phyloP scores from a whole-genome alignment of 92 coral and sea anemone species.

The Plumapathes pennacea region DNA sequence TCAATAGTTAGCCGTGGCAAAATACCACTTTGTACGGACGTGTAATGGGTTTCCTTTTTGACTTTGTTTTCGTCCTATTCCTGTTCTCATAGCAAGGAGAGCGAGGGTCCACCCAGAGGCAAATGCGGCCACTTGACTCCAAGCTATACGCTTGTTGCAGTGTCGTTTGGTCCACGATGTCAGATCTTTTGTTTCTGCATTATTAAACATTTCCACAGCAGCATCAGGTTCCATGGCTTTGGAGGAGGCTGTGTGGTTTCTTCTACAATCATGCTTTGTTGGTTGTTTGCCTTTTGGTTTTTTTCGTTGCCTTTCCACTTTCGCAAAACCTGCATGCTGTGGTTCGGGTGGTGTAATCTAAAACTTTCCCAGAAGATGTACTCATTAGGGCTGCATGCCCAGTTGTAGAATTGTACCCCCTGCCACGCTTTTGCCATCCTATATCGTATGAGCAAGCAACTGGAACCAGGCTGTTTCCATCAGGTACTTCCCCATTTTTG shows the following conservation, averaged over 20 bases:
- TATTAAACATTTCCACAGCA: slow-evolving; percentile 44
- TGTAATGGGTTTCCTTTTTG: too few species aligned
- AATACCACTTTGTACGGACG: too few species aligned
- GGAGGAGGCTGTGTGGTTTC: slow-evolving; percentile 52
- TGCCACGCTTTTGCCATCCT: slow-evolving; percentile 46
- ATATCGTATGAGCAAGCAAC: slow-evolving; percentile 23
- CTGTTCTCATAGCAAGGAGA: too few species aligned
- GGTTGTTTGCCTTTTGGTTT: slow-evolving; percentile 13
- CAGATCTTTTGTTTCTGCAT: slow-evolving; percentile 22
- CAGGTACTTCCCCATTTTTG: slow-evolving; percentile 2
- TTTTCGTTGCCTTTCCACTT: slow-evolving; percentile 11
- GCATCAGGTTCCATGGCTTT: slow-evolving; percentile 59
- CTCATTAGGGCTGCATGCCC: slow-evolving; percentile 66
- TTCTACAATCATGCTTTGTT: slow-evolving; percentile 53
- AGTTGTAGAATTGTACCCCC: slow-evolving; percentile 25
- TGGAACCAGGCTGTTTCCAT: slow-evolving; percentile 17
- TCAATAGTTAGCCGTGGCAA: too few species aligned
- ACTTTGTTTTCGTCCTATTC: too few species aligned
- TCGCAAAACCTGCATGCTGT: slow-evolving; percentile 48
- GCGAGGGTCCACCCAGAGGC: too few species aligned
- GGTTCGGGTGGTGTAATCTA: slow-evolving; percentile 41
- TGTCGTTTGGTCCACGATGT: too few species aligned
- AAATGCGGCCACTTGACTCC: too few species aligned
- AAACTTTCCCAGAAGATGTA: slow-evolving; percentile 35
- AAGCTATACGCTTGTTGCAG: too few species aligned